Conservation (phyloP, 2,888 invertebrate species). For the Drosophila bunnanda region DNA sequence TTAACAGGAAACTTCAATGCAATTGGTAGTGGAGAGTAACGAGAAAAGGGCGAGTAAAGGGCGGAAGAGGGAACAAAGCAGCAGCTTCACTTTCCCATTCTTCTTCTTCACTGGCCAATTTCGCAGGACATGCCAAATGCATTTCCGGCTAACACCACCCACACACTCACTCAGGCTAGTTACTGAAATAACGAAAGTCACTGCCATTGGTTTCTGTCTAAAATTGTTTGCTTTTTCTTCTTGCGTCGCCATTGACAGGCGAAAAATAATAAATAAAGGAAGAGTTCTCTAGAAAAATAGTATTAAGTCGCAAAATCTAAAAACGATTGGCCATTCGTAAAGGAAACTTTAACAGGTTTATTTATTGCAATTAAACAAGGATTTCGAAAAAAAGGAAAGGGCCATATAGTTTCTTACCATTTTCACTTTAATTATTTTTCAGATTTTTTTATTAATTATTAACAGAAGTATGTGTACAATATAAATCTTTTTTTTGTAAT, state of each 20-base stretch:
- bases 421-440: no score
- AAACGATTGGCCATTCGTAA: no score
- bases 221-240: constrained; percentile 14
- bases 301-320: background rate
- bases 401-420: no score
- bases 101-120: constrained; percentile 46
- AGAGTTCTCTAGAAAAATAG: background rate
- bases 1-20: constrained; percentile 38
- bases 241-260: constrained; percentile 12
- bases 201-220: constrained; percentile 48
- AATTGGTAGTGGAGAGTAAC: constrained; percentile 29
- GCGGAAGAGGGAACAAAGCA: constrained; percentile 27
- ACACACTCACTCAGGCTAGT: constrained; percentile 13
- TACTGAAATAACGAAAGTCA: constrained; percentile 46
- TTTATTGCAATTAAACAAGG: no score
- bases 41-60: constrained; percentile 20
- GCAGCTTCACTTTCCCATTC: constrained; percentile 22
- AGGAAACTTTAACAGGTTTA: background rate
- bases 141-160: constrained; percentile 41
- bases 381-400: no score
- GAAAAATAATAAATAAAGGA: constrained; percentile 15
- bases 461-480: no score
- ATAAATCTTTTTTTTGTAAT: no score
- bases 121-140: constrained; percentile 57
- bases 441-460: no score